Evolutionary conservation across 2,797 vertebrate genomes (phyloP).

Genomic region (Xiphophorus birchmanni): DNA sequence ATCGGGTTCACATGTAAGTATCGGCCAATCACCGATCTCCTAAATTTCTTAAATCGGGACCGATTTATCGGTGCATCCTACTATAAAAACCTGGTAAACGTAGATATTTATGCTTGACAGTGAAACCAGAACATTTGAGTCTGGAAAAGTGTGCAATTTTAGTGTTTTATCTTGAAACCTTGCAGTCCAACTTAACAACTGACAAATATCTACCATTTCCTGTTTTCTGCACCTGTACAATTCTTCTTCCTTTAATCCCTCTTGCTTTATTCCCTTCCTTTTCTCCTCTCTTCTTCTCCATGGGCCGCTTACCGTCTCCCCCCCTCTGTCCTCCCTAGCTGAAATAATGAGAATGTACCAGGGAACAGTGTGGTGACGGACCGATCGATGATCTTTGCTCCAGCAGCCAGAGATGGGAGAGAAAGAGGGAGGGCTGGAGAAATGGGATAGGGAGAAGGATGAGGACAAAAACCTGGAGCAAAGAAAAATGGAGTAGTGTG

Average conservation of each 20-base stretch:
- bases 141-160: not conserved
- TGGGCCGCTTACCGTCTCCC: slow-evolving; percentile 18
- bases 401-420: slow-evolving; percentile 54
- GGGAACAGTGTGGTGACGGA: slow-evolving; percentile 65
- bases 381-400: slow-evolving; percentile 74
- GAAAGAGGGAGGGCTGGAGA: slow-evolving; percentile 18
- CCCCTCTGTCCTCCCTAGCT: slow-evolving; percentile 63
- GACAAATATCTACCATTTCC: not conserved
- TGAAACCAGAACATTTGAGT: not conserved
- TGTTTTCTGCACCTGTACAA: slow-evolving; percentile 27
- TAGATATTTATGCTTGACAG: not conserved
- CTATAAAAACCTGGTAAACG: not conserved
- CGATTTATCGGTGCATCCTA: too few relatives aligned
- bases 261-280: slow-evolving; percentile 21
- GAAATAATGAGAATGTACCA: slow-evolving; percentile 77
- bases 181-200: not conserved
- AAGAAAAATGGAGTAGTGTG: slow-evolving; percentile 45
- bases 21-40: too few relatives aligned
- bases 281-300: slow-evolving; percentile 12
- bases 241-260: slow-evolving; percentile 33
- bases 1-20: too few relatives aligned
- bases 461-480: slow-evolving; percentile 52
- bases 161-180: not conserved
- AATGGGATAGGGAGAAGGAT: slow-evolving; percentile 37
- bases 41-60: too few relatives aligned